Evolutionary conservation across 2,888 invertebrate species (phyloP).

Genomic region (Nemotelus pantherinus): DNA sequence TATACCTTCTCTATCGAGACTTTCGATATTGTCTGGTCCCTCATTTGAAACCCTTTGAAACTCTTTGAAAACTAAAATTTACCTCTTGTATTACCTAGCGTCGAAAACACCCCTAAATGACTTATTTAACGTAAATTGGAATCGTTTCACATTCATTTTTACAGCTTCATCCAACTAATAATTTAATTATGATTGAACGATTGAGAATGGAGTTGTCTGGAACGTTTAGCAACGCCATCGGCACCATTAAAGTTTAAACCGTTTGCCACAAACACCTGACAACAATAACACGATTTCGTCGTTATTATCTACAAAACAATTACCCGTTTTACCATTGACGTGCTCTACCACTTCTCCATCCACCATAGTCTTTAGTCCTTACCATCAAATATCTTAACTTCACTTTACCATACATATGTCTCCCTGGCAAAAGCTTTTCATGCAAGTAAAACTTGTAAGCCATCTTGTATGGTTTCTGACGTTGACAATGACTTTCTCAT

Average conservation of each 20-base stretch:
- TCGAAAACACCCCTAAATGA: not conserved
- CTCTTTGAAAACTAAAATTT: not conserved
- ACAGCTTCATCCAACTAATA: not conserved
- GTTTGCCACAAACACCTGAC: not conserved
- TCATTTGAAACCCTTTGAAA: too few species aligned
- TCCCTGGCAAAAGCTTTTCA: too few species aligned
- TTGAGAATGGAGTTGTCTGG: not conserved
- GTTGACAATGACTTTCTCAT: too few species aligned
- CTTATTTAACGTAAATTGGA: not conserved
- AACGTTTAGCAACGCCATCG: not conserved
- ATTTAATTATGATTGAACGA: not conserved
- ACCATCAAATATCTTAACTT: too few species aligned
- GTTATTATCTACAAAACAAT: conserved; percentile 15
- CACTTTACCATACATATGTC: too few species aligned
- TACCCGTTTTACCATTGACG: conserved; percentile 11
- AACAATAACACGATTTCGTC: conserved; percentile 16
- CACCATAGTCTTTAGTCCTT: not conserved
- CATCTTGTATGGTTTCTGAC: too few species aligned
- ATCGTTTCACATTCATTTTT: too few species aligned
- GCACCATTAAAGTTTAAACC: not conserved
- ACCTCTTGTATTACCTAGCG: not conserved
- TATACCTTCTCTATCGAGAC: too few species aligned
- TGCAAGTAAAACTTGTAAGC: too few species aligned
- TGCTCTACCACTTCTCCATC: not conserved
- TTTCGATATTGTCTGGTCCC: too few species aligned